These are phyloP conservation scores for Motacilla alba DNA, from an alignment of 2,113 vertebrate genomes.

Conservation along the genomic window DNA sequence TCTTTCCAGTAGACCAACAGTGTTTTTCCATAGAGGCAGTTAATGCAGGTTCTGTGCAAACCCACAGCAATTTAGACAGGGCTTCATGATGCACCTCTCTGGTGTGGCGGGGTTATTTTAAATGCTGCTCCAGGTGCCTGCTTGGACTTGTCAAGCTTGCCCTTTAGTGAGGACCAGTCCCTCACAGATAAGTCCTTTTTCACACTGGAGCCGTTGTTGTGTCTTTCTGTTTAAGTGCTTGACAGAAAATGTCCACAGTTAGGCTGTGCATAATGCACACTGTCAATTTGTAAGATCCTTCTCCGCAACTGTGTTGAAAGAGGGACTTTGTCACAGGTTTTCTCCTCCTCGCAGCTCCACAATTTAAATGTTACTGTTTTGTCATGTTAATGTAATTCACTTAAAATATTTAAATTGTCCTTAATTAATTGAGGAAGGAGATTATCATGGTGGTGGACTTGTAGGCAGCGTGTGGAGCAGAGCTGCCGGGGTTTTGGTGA, in stretches of 20 bases:
- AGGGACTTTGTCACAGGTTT: conserved; percentile 31
- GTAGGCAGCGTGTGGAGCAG: not conserved
- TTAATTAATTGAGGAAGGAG: conserved; percentile 54
- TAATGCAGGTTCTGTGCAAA: conserved; percentile 51
- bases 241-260: conserved; percentile 55
- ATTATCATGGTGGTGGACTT: conserved; percentile 3
- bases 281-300: conserved; percentile 32
- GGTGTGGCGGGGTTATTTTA: conserved; percentile 47
- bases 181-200: conserved; percentile 53
- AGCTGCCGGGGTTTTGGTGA: conserved; percentile 44
- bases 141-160: conserved; percentile 54
- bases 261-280: conserved; percentile 25
- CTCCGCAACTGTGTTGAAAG: not conserved
- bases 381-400: conserved; percentile 52
- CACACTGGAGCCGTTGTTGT: conserved; percentile 53
- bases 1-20: not conserved
- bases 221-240: conserved; percentile 45
- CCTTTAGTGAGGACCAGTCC: conserved; percentile 34
- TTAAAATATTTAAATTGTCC: conserved; percentile 58
- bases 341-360: not conserved
- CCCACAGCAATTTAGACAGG: conserved; percentile 29
- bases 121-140: conserved; percentile 40
- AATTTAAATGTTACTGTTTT: conserved; percentile 30
- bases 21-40: conserved; percentile 26
- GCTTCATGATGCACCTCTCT: not conserved